Evolutionary conservation across 1,140 invertebrate genomes (phyloP), one percentile per base, ranked within the genome.

Genomic region (Polypedilum pembai): DNA sequence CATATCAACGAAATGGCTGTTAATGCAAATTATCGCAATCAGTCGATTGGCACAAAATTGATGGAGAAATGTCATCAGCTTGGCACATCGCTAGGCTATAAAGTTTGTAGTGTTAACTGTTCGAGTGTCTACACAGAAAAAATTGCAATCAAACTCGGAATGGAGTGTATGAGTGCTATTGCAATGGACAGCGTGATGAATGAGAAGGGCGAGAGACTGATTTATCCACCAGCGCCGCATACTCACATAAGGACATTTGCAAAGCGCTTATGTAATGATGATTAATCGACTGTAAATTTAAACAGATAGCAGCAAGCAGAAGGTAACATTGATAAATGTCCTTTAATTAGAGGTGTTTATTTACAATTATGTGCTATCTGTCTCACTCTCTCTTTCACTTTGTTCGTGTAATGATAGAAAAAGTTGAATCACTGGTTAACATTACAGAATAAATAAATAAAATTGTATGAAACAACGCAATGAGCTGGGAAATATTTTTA

Each of bases 271-370:
- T 69, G 5, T 69, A 69, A 69, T 69, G 65, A 69, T 69, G 65
- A 69, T 18, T 69, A 69, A 69, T 69, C 65, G 17, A 69, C 17
- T 69, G 65, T 21, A 69, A 69, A 69, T 69, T 56, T n/a, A 69
- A 18, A 18, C 24, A 33, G 24, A 33, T 33, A 33, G 24, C 24
- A 33, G 24, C 24, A 33, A 33, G 24, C 24, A 33, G 24, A 33
- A 33, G 15, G 8, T 20, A 69, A 69, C n/a, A 2, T 18, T 69
- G 65, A 69, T 69, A 18, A 69, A 69, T 69, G 17, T 20, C 65
- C 17, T 18, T 21, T 20, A 69, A 69, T 69, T 69, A 69, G 18
- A 20, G 17, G 15, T 21, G 65, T 69, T 69, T 69, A 69, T 21
- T 69, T 69, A 69, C 20, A 69, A 69, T 69, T 69, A 56, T 12